Evolutionary conservation across 1,140 invertebrate genomes (phyloP), one percentile per base, ranked within the genome.

Genomic region (Schmidtea mediterranea): DNA sequence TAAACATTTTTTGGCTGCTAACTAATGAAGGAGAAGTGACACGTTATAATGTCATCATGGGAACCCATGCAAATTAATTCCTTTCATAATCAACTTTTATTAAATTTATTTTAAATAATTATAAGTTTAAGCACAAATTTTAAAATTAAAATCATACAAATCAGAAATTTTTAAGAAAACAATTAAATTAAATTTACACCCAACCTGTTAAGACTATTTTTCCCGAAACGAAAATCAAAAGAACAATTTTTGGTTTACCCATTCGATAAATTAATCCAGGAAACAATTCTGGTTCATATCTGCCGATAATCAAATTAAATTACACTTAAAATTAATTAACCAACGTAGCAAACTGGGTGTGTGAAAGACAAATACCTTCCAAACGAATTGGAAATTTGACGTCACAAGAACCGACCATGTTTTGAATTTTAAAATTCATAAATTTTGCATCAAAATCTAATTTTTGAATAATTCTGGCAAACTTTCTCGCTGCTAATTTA

Each of bases 321-420:
- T n/a, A n/a, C n/a, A n/a, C n/a, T n/a, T 39, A 19, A 58, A 51
- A 13, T 6, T 40, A 21, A 37, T 49, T 18, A 19, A 45, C 52
- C 56, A 62, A 76, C 55, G 82, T 89, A 63, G 82, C 89, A 69
- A 98, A 98, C 69, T 94, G 86, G 57, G 79, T 78, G 67, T 98
- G 92, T 12, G 82, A 90, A 16, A 95, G 70, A 43, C 92, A 84
- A 43, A 98, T 71, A 48, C 86, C 87, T 73, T 98, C 92, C 41
- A 98, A 69, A 59, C 87, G 75, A 55, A 98, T 95, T 3, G 89
- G 87, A 69, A 98, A 98, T 64, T 90, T 92, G 0, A 98, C 87
- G 71, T 98, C 90, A 71, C 87, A 95, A 59, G 83, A 94, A 10
- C 87, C 92, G 38, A 98, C 92, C 86, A 98, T 98, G 62, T 98